phyloP scores from a whole-genome alignment of 2,797 vertebrate genomes.

The Lepidocolaptes lacrymiger region DNA sequence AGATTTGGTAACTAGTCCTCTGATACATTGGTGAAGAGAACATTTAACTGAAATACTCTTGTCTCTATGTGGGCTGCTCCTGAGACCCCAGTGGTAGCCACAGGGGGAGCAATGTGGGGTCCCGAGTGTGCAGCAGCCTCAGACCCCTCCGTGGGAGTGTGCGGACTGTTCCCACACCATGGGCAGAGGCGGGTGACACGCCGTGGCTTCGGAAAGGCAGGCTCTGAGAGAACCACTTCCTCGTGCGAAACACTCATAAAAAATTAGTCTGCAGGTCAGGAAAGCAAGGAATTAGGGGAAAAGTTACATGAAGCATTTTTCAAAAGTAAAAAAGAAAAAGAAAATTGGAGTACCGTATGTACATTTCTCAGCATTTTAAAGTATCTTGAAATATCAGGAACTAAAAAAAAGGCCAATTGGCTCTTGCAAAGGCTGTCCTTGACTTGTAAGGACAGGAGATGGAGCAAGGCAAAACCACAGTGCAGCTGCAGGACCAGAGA shows the following conservation, averaged over 20 bases:
- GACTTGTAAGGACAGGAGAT: background rate
- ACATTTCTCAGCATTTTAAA: background rate
- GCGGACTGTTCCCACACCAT: no score
- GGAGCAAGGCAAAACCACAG: fast-evolving
- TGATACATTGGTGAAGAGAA: background rate
- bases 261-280: background rate
- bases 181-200: background rate
- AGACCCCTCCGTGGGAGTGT: background rate
- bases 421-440: background rate
- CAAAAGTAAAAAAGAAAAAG: background rate
- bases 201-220: background rate
- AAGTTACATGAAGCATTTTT: background rate
- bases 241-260: background rate
- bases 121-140: background rate
- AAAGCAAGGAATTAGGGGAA: background rate
- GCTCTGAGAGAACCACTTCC: background rate
- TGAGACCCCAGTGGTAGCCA: background rate
- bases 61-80: background rate
- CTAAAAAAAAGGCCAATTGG: background rate
- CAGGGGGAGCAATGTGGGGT: no score
- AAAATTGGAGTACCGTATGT: fast-evolving
- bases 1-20: background rate
- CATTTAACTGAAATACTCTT: background rate
- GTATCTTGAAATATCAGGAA: background rate
- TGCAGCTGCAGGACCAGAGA: background rate